These are phyloP conservation scores for Araneus ventricosus DNA, from an alignment of 1,140 invertebrate species.

Conservation along the genomic window DNA sequence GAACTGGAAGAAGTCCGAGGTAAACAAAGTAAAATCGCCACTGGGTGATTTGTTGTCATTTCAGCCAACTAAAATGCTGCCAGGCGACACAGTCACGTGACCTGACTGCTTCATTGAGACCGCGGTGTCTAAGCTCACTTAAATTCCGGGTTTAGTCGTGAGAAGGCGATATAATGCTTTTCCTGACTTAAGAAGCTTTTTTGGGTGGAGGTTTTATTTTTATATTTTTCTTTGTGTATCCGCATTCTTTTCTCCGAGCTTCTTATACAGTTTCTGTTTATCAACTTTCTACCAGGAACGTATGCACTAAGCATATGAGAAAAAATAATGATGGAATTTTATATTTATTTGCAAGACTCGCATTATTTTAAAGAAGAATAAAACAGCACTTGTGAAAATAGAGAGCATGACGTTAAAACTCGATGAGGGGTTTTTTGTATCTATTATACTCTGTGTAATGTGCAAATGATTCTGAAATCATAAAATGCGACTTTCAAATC, in stretches of 20 bases:
- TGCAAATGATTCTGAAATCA: too few species aligned
- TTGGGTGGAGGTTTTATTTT: neutral
- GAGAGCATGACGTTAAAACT: too few species aligned
- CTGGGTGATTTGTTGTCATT: slow-evolving; percentile 28
- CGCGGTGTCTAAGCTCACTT: neutral
- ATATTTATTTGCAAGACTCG: too few species aligned
- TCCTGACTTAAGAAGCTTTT: neutral
- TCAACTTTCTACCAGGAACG: too few species aligned
- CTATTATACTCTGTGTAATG: too few species aligned
- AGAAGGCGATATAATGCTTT: neutral
- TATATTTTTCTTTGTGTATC: too few species aligned
- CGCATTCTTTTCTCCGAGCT: neutral
- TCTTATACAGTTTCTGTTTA: neutral
- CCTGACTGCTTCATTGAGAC: neutral
- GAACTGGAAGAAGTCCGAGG: neutral
- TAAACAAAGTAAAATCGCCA: slow-evolving; percentile 22
- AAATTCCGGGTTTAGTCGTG: neutral
- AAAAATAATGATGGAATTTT: too few species aligned
- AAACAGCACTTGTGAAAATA: too few species aligned
- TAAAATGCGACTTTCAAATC: too few species aligned
- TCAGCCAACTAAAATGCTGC: slow-evolving; percentile 21
- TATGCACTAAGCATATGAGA: too few species aligned
- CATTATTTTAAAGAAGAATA: too few species aligned
- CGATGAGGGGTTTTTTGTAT: too few species aligned
- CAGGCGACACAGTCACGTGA: slow-evolving; percentile 44